Evolutionary conservation across 2,888 invertebrate genomes (phyloP).

Genomic region (Rhogogaster chlorosoma): DNA sequence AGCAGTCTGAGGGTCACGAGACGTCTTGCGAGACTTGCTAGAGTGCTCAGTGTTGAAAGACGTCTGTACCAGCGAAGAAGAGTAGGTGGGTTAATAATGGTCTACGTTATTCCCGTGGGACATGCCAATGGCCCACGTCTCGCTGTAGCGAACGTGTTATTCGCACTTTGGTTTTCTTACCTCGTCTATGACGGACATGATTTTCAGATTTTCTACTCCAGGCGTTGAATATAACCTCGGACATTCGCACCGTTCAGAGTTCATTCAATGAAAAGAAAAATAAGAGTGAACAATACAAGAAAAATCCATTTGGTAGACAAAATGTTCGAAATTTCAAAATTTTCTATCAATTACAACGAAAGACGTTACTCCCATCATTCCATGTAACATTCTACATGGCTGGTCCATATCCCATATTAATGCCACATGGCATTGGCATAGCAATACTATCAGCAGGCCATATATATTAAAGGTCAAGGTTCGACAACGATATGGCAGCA

Average conservation of each 20-base stretch:
- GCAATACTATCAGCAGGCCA: no score
- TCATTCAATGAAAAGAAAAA: neutral
- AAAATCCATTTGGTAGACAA: neutral
- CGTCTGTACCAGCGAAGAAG: neutral
- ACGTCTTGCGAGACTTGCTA: neutral
- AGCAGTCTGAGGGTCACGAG: neutral
- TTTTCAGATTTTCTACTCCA: conserved; percentile 8
- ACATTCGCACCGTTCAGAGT: neutral
- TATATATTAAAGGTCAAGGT: no score
- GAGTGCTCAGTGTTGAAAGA: neutral
- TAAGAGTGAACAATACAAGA: neutral
- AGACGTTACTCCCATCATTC: no score
- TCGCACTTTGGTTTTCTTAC: conserved; percentile 21
- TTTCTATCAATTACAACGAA: neutral
- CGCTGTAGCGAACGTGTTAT: conserved; percentile 11
- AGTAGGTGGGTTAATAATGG: conserved; percentile 36
- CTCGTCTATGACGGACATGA: neutral
- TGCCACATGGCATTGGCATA: no score
- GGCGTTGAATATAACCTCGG: neutral
- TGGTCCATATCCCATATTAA: no score
- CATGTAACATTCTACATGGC: no score
- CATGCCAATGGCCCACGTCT: conserved; percentile 19
- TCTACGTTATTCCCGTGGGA: neutral
- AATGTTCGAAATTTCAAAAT: neutral
- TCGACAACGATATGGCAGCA: no score